Percentiles rank a stretch among this genome's conserved stretches.
phyloP scores from a whole-genome alignment of 2,888 invertebrate species.

The Erebia epiphron region DNA sequence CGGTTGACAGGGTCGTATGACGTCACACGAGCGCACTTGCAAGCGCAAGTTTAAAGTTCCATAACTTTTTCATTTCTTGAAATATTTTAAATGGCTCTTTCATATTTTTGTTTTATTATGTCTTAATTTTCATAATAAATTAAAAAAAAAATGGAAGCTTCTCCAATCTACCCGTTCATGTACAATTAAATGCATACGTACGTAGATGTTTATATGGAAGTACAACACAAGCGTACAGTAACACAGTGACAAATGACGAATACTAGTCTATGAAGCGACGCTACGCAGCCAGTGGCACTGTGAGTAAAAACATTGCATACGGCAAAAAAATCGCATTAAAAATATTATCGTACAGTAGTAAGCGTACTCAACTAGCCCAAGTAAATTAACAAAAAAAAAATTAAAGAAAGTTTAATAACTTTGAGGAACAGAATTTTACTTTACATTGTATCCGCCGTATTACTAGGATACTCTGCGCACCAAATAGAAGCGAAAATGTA shows the following conservation, averaged over 20 bases:
- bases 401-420: constrained; percentile 56
- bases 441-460: constrained; percentile 49
- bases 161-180: too few species aligned
- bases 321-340: constrained; percentile 54
- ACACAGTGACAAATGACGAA: not conserved
- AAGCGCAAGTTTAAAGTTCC: too few species aligned
- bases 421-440: constrained; percentile 63
- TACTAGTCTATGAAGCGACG: not conserved
- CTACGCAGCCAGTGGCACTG: not conserved
- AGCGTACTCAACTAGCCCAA: constrained; percentile 76
- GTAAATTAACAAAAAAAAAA: constrained; percentile 61
- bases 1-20: too few species aligned
- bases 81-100: too few species aligned
- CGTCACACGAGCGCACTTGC: too few species aligned
- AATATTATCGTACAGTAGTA: constrained; percentile 69
- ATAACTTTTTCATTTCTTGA: too few species aligned
- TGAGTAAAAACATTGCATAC: constrained; percentile 61
- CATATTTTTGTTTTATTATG: too few species aligned
- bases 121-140: too few species aligned
- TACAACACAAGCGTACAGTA: constrained; percentile 1
- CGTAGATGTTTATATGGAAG: not conserved
- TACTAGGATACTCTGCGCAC: constrained; percentile 20
- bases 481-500: not conserved
- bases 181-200: too few species aligned
- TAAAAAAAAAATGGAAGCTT: too few species aligned